These are phyloP conservation scores for Aratinga solstitialis DNA, from an alignment of 2,797 vertebrate genomes.

Conservation along the genomic window DNA sequence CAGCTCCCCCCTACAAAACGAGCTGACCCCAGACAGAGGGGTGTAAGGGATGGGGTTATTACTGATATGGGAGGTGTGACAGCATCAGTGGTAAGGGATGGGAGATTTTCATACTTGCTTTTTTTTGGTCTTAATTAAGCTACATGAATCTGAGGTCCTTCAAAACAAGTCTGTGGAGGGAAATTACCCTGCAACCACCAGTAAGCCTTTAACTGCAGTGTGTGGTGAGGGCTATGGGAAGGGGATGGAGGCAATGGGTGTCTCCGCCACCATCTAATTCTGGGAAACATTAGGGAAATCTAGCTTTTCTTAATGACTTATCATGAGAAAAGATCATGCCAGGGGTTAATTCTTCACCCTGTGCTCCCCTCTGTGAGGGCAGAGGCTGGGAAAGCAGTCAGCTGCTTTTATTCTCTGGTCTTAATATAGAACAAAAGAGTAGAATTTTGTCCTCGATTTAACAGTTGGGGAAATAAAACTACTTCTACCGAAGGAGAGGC, in stretches of 20 bases:
- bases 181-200: neutral
- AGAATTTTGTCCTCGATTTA: conserved; percentile 34
- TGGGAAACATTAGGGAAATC: neutral
- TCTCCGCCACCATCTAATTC: neutral
- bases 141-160: neutral
- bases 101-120: neutral
- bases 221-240: fast-evolving
- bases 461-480: conserved; percentile 12
- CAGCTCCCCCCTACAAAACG: fast-evolving
- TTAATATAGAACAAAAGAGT: conserved; percentile 32
- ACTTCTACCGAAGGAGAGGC: neutral
- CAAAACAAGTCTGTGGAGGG: neutral
- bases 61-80: neutral
- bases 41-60: neutral
- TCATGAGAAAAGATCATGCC: neutral
- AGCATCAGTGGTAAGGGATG: neutral
- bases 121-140: neutral
- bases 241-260: neutral
- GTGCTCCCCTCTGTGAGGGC: neutral
- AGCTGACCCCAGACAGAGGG: neutral
- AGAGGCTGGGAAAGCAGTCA: conserved; percentile 4
- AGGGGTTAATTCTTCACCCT: neutral
- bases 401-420: neutral
- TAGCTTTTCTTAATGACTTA: neutral
- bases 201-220: neutral